These are phyloP conservation scores for Catajapyx aquilonaris DNA, from an alignment of 1,140 invertebrate genomes.

Conservation along the genomic window DNA sequence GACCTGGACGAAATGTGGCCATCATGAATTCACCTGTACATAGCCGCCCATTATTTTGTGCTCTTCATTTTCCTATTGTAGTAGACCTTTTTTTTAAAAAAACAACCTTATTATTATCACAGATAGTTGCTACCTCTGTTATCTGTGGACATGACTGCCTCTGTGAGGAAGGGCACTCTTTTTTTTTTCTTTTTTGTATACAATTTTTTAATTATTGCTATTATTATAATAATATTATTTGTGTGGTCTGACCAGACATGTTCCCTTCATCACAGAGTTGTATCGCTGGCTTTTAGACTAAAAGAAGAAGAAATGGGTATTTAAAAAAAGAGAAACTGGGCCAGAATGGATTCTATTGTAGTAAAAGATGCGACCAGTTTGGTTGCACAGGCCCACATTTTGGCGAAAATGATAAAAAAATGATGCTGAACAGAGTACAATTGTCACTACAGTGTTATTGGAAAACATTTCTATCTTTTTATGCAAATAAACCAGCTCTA, in stretches of 20 bases:
- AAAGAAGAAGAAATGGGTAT: too few species aligned
- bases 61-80: not conserved
- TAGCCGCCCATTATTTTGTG: not conserved
- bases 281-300: too few species aligned
- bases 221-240: too few species aligned
- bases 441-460: not conserved
- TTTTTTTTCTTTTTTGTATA: not conserved
- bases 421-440: slow-evolving; percentile 1
- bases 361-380: too few species aligned
- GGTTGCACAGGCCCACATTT: not conserved
- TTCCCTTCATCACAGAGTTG: too few species aligned
- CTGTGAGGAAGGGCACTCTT: not conserved
- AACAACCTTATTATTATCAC: too few species aligned
- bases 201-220: not conserved
- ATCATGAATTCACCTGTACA: not conserved
- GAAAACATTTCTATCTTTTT: not conserved
- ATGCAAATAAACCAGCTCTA: too few species aligned
- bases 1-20: not conserved
- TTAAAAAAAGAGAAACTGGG: too few species aligned
- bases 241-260: too few species aligned
- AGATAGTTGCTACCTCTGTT: not conserved
- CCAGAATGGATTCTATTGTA: too few species aligned
- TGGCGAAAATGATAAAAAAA: not conserved
- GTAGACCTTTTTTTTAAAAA: too few species aligned
- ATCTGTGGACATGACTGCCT: not conserved